These are phyloP conservation scores for Mesorhabditis spiculigera DNA, from an alignment of 2,888 invertebrate genomes.

Conservation along the genomic window DNA sequence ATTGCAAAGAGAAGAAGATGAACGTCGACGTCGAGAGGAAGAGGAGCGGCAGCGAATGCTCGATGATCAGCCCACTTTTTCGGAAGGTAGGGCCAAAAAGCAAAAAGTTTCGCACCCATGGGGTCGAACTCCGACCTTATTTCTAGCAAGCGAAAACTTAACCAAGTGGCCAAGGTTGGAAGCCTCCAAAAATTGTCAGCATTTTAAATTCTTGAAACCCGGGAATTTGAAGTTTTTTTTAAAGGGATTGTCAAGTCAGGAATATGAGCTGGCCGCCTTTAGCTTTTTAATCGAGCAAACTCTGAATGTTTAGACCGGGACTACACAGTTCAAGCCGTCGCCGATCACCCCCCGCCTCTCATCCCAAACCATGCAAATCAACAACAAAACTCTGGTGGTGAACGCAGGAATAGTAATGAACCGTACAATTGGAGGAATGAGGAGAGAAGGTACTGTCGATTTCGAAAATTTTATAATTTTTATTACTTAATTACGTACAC, in stretches of 20 bases:
- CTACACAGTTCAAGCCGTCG: not conserved
- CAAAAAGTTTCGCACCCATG: no score
- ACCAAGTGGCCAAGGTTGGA: no score
- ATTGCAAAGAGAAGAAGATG: constrained; percentile 1
- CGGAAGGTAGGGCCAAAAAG: not conserved
- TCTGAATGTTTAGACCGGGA: not conserved
- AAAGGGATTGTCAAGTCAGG: no score
- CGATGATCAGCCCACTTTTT: not conserved
- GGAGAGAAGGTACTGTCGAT: not conserved
- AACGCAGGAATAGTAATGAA: not conserved
- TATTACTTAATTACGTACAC: no score
- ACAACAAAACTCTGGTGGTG: not conserved
- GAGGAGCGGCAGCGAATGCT: not conserved
- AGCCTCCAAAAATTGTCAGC: no score
- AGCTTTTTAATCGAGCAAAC: no score
- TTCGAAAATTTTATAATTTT: not conserved
- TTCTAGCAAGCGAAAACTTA: no score
- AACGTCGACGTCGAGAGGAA: not conserved
- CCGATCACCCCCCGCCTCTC: not conserved
- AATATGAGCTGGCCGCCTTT: no score
- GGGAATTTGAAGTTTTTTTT: no score
- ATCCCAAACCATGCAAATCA: not conserved
- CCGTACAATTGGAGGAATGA: constrained; percentile 4
- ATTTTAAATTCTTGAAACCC: no score
- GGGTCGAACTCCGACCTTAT: no score